A percentile compares a stretch with the other conserved stretches of the same genome.
These are phyloP conservation scores for Colletes gigas DNA, from an alignment of 1,140 invertebrate species.

Conservation along the genomic window DNA sequence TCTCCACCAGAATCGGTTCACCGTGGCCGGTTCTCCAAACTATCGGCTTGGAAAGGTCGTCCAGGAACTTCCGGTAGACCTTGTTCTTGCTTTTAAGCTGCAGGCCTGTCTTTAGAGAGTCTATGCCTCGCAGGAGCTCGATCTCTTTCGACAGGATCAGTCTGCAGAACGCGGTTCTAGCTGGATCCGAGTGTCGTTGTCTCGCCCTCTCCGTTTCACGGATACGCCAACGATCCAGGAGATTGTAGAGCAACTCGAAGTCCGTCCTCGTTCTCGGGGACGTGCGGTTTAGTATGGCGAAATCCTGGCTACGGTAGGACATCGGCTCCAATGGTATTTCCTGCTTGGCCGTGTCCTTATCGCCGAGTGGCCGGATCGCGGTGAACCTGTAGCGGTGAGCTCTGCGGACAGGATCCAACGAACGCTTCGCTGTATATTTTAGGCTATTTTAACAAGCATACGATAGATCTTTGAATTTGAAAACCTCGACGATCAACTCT, in stretches of 20 bases:
- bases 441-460: not conserved
- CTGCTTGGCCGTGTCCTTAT: slow-evolving; percentile 7
- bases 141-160: slow-evolving; percentile 85
- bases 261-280: slow-evolving; percentile 81
- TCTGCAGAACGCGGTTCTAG: slow-evolving; percentile 83
- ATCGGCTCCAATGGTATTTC: not conserved
- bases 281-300: slow-evolving; percentile 62
- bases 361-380: not conserved
- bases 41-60: slow-evolving; percentile 83
- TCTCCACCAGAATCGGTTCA: slow-evolving; percentile 83
- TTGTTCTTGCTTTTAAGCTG: slow-evolving; percentile 81
- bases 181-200: slow-evolving; percentile 80
- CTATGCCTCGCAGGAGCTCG: slow-evolving; percentile 84
- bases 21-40: slow-evolving; percentile 81
- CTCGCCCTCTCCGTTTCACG: slow-evolving; percentile 83
- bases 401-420: slow-evolving; percentile 49
- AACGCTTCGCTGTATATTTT: not conserved
- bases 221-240: slow-evolving; percentile 86
- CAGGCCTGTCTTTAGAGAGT: slow-evolving; percentile 82
- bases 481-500: too few relatives aligned
- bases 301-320: slow-evolving; percentile 49
- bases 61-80: slow-evolving; percentile 83
- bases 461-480: too few relatives aligned
- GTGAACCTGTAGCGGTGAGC: slow-evolving; percentile 54
- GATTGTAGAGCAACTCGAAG: slow-evolving; percentile 84